Percentiles rank a stretch among this genome's conserved stretches.
Evolutionary conservation across 2,797 vertebrate genomes (phyloP).

Genomic region (Myiotriccus ornatus): DNA sequence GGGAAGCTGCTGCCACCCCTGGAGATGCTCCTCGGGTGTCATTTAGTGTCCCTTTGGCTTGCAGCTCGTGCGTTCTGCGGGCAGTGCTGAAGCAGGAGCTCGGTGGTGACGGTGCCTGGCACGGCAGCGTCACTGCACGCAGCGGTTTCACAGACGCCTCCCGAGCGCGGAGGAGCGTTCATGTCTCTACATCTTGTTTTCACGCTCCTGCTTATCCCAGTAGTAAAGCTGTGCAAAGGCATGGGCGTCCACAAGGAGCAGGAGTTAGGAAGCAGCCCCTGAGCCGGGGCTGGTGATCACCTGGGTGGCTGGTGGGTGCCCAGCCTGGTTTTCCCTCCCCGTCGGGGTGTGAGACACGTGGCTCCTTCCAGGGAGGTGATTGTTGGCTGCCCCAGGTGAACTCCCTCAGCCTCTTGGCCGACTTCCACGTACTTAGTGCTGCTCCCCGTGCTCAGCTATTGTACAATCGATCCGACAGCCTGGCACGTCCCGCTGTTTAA

Average conservation of each 20-base stretch:
- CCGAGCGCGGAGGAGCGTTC: fast-evolving
- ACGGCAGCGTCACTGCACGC: fast-evolving
- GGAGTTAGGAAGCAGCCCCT: not conserved
- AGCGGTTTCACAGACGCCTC: not conserved
- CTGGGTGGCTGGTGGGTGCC: not conserved
- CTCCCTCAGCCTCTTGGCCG: not conserved
- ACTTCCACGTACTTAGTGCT: not conserved
- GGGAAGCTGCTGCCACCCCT: not conserved
- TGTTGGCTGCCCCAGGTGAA: not conserved
- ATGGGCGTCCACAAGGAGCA: fast-evolving
- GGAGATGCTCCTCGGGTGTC: not conserved
- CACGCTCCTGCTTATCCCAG: fast-evolving
- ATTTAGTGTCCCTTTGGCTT: fast-evolving
- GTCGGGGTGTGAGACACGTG: fast-evolving
- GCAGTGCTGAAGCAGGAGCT: fast-evolving
- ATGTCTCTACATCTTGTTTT: not conserved
- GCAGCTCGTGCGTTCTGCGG: fast-evolving
- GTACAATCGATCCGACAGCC: not conserved
- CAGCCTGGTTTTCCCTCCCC: not conserved
- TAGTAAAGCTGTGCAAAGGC: not conserved
- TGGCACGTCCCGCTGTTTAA: not conserved
- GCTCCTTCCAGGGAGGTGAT: not conserved
- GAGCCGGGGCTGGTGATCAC: not conserved
- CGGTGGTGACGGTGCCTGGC: not conserved
- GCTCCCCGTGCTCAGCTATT: not conserved